Percentiles rank a stretch among this genome's conserved stretches.
Conservation (phyloP, 2,113 vertebrate genomes). For the Cyanoliseus patagonus region DNA sequence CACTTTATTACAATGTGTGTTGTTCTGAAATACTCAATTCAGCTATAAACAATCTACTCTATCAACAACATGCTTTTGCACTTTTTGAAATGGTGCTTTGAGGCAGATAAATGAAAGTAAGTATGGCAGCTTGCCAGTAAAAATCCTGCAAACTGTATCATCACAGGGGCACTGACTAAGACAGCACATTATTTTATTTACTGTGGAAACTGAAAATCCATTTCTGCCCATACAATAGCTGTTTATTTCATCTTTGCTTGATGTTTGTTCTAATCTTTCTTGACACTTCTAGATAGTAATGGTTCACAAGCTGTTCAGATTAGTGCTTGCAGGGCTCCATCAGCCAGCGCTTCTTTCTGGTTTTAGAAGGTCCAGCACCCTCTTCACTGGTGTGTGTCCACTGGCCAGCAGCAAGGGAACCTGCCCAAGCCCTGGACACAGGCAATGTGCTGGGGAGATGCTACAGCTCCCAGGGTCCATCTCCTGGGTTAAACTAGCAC, state of each 20-base stretch:
- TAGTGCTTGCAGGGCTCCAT: not conserved
- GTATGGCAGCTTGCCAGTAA: constrained; percentile 88
- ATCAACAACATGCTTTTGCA: constrained; percentile 98
- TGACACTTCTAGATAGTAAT: constrained; percentile 70
- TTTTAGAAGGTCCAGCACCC: not conserved
- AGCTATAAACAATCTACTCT: constrained; percentile 93
- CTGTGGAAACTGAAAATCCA: constrained; percentile 75
- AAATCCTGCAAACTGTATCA: constrained; percentile 78
- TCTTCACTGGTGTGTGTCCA: not conserved
- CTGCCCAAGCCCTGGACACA: not conserved
- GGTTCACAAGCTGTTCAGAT: constrained; percentile 67
- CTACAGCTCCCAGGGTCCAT: not conserved
- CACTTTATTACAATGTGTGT: constrained; percentile 83
- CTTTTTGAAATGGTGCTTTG: constrained; percentile 90
- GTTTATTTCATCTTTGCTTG: constrained; percentile 73
- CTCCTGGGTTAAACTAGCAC: not conserved
- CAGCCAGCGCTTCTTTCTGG: not conserved
- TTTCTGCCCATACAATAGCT: constrained; percentile 73
- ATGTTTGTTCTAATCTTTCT: constrained; percentile 75
- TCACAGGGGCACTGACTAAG: constrained; percentile 65
- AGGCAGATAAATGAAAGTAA: constrained; percentile 89
- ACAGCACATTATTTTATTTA: constrained; percentile 71
- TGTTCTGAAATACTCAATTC: constrained; percentile 84
- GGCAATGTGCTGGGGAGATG: not conserved
- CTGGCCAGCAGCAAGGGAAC: not conserved